Base-by-base conservation (phyloP, 2,113 vertebrate genomes). In the Pseudorasbora parva region DNA sequence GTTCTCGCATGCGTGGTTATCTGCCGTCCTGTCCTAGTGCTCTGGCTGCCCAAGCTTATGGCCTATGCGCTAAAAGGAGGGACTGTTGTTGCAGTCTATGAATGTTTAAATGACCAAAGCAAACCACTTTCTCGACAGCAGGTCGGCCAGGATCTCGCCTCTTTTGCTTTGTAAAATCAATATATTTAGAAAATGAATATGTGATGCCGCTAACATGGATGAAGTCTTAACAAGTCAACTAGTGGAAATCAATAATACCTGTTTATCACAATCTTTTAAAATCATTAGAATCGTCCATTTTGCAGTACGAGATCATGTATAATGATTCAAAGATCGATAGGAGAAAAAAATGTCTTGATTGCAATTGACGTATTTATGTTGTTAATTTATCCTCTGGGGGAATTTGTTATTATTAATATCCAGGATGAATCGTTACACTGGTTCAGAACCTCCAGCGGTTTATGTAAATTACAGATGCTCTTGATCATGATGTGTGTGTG, bases 1-100 rank as follows among this genome's bases (percentile, higher is more conserved):
- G 17, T 68, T 72, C 69, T 84, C 33, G 54, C 78, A 76, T 84
- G 54, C 82, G 33, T 81, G 78, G 84, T 82, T 75, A 66, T 84
- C 78, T 71, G 51, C 47, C 75, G 25, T 84, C 60, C 37, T 83
- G 75, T 78, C 51, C 17, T 59, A 74, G 75, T 79, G 45, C 56
- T 54, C 30, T 82, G 43, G n/a, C 27, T 78, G 62, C 43, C 12
- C 41, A 19, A 47, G 76, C 76, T 78, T 47, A 41, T 27, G 57
- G 76, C 37, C 76, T 62, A 41, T 62, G 41, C 8, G 14, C 10
- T 21, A 66, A 66, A 79, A 66, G 45, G 41, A 21, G 43, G 1
- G 43, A 3, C 21, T 45, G 33, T 78, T 78, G 76, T 78, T 45
- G 43, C 10, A 45, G 37, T 60, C 78, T 66, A 62, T 66, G 78